Evolutionary conservation across 1,140 invertebrate genomes (phyloP).

Genomic region (Sycobia sp.): DNA sequence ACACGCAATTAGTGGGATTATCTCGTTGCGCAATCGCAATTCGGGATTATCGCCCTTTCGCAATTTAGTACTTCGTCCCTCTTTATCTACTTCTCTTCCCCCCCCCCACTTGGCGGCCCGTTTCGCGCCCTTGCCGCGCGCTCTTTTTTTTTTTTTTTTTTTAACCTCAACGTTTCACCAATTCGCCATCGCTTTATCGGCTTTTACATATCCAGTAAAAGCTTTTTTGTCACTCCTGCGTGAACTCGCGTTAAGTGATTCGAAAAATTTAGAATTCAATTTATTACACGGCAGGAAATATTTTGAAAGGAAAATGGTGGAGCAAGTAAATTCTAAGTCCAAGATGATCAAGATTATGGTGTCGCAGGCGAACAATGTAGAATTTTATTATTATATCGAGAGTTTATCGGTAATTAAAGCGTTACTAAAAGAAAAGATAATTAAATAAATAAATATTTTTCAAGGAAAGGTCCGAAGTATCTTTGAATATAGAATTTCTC

Average conservation of each 20-base stretch:
- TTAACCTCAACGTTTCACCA: not conserved
- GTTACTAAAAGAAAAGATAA: too few relatives aligned
- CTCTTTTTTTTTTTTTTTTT: not conserved
- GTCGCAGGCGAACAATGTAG: not conserved
- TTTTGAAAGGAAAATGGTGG: not conserved
- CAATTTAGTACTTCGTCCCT: not conserved
- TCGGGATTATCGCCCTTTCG: constrained; percentile 10
- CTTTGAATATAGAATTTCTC: too few relatives aligned
- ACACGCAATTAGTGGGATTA: constrained; percentile 26
- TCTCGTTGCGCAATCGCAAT: constrained; percentile 3
- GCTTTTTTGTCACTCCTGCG: constrained; percentile 1
- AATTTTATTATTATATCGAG: constrained; percentile 18
- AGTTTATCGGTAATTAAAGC: too few relatives aligned
- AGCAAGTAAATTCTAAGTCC: constrained; percentile 14
- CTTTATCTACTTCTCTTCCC: not conserved
- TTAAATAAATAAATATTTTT: too few relatives aligned
- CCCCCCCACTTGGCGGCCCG: not conserved
- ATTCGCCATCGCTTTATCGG: constrained; percentile 21
- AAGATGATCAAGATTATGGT: not conserved
- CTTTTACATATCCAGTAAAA: constrained; percentile 20
- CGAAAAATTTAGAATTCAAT: constrained; percentile 16
- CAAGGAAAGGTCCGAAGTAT: too few relatives aligned
- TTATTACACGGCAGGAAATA: constrained; percentile 2
- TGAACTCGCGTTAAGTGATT: constrained; percentile 1
- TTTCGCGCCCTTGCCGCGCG: not conserved